Evolutionary conservation across 1,140 invertebrate species (phyloP), one percentile per base, ranked within the genome.

Genomic region (Stratiolaelaps scimitus): DNA sequence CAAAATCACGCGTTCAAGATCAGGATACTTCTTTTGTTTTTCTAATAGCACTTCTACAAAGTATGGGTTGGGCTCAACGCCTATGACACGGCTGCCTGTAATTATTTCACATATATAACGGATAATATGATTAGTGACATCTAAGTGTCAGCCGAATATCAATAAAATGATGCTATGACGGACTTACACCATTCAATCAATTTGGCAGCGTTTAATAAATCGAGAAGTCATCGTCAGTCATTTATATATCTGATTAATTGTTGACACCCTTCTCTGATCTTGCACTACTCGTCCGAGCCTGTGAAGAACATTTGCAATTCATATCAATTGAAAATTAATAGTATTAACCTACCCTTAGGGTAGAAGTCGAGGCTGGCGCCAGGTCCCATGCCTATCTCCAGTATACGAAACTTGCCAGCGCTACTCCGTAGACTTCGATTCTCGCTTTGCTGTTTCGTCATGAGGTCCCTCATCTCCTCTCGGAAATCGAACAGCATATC

Each of bases 371-470:
- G 40, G 64, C 68, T 70, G 4, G 60, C 29, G 45, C 69, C 70
- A 40, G 29, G 34, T 26, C 70, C 69, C 30, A 69, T 69, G 7
- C 69, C 69, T 17, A 70, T 70, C 45, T 70, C 70, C 30, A 70
- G 44, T 10, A 70, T 60, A 29, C 53, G 53, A 34, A 60, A 10
- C 15, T 26, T 5, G 13, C 34, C 53, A 34, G 17, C 53, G 15
- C 26, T 26, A 23, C 34, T 26, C 15, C 26, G 15, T 29, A 19
- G 53, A n/a, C n/a, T n/a, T 4, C 26, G 53, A 60, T 26, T 34
- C 10, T 5, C 15, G 15, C 13, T 10, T 17, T 60, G 2, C 53
- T 60, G 53, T 15, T 26, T 29, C 4, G 2, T 34, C 26, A 60
- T 26, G n/a, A 29, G 26, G 6, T 60, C 20, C 23, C 10, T 60